Base-by-base conservation (phyloP, 1,140 invertebrate genomes). In the Drosophila melanogaster region DNA sequence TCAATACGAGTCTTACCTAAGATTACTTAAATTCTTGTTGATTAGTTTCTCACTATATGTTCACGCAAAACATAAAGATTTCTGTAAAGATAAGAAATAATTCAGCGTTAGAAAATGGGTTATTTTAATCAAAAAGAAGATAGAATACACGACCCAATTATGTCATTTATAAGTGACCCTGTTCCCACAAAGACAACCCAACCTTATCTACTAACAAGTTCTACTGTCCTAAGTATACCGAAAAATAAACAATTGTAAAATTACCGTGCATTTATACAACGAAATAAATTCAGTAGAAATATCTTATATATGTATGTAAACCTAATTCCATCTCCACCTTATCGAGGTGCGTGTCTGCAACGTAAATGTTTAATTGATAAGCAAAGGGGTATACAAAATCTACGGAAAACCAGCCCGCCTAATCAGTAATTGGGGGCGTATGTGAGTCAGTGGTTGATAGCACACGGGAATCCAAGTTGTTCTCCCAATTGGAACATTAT, bases 21-120 rank as follows among this genome's bases (percentile, higher is more conserved):
- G 60, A 55, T 50, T 56, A 26, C 12, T n/a, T 17, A 15, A 26
- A 15, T 19, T 41, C 15, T 10, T 17, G 24, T 10, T 7, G n/a
- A n/a, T 40, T 5, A 73, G 72, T 73, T 86, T 86, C 77, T 73
- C 61, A 60, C 55, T 51, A 46, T 69, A 73, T 77, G 78, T 44
- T 62, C 15, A 33, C 30, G 15, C 19, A 24, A 46, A 64, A 77
- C 62, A 70, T 77, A 62, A 17, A 54, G 59, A 66, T 81, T 38
- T 85, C 81, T 85, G 73, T 35, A 85, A 61, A 50, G 33, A 50
- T 30, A 76, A 33, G 26, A 46, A 65, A n/a, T 1, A 1, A 60
- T 14, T 11, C 14, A 14, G 1, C 26, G 40, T 30, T 79, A 54
- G 14, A 24, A 24, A 41, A 33, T 3, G n/a, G 10, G 0, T n/a